Conservation (phyloP, 2,888 invertebrate genomes). For the Cremastobaeus sp. region DNA sequence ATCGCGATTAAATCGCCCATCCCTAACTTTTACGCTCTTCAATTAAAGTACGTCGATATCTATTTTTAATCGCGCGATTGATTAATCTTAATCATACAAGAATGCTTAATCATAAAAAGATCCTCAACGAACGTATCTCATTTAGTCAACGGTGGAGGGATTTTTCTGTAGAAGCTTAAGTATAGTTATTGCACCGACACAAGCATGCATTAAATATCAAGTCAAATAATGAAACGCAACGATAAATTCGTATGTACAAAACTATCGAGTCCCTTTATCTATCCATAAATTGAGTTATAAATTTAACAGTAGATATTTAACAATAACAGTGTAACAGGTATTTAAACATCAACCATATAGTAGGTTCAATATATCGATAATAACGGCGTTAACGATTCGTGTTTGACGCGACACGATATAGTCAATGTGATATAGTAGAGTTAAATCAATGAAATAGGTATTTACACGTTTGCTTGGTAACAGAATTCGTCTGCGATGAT, state of each 20-base stretch:
- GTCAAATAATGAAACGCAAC: slow-evolving; percentile 21
- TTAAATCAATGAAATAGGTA: neutral
- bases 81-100: neutral
- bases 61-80: too few relatives aligned
- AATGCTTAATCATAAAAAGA: neutral
- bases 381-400: slow-evolving; percentile 15
- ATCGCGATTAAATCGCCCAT: too few relatives aligned
- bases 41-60: too few relatives aligned
- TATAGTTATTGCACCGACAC: slow-evolving; percentile 33
- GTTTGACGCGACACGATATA: neutral
- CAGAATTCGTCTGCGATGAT: too few relatives aligned
- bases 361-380: slow-evolving; percentile 18
- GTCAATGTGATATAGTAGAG: neutral
- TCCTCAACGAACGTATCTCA: neutral
- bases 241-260: slow-evolving; percentile 51
- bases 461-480: too few relatives aligned
- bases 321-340: slow-evolving; percentile 53
- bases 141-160: slow-evolving; percentile 30
- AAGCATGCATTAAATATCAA: slow-evolving; percentile 20
- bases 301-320: slow-evolving; percentile 51
- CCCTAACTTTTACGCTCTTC: too few relatives aligned
- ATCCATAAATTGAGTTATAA: slow-evolving; percentile 36
- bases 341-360: slow-evolving; percentile 47
- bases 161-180: slow-evolving; percentile 31
- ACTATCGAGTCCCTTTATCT: slow-evolving; percentile 16